A percentile compares a stretch with the other conserved stretches of the same genome.
phyloP scores from a whole-genome alignment of 1,140 invertebrate species.

The Panagrolaimus sp. region DNA sequence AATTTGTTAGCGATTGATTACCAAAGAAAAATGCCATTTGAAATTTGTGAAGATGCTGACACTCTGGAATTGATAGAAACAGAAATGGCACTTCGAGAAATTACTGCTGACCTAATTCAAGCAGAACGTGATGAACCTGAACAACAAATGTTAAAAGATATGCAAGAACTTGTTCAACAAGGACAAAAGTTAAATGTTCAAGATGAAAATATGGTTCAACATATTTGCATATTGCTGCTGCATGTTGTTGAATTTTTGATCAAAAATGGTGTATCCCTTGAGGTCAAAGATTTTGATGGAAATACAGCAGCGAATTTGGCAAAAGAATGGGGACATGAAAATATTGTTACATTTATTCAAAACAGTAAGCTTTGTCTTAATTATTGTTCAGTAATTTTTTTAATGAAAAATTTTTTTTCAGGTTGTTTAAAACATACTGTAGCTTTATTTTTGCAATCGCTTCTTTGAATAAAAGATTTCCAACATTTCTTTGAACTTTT shows the following conservation, averaged over 20 bases:
- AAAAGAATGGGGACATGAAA: constrained; percentile 94
- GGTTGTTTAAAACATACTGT: too few relatives aligned
- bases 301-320: constrained; percentile 93
- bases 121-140: constrained; percentile 84
- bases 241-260: constrained; percentile 89
- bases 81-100: constrained; percentile 86
- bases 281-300: constrained; percentile 72
- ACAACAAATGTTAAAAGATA: constrained; percentile 81
- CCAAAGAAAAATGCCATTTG: constrained; percentile 99
- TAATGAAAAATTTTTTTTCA: too few relatives aligned
- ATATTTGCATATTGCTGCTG: constrained; percentile 92
- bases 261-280: constrained; percentile 81
- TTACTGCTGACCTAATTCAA: constrained; percentile 78
- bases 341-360: constrained; percentile 70
- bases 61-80: constrained; percentile 90
- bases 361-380: too few relatives aligned
- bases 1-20: constrained; percentile 94
- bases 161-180: constrained; percentile 68
- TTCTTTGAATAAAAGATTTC: too few relatives aligned
- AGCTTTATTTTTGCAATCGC: too few relatives aligned
- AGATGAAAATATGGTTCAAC: constrained; percentile 80
- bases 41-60: constrained; percentile 84
- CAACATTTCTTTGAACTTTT: too few relatives aligned
- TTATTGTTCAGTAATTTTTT: too few relatives aligned
- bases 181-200: constrained; percentile 74